Base-by-base conservation (phyloP, 1,140 invertebrate genomes). In the Rhopalosiphum maidis region DNA sequence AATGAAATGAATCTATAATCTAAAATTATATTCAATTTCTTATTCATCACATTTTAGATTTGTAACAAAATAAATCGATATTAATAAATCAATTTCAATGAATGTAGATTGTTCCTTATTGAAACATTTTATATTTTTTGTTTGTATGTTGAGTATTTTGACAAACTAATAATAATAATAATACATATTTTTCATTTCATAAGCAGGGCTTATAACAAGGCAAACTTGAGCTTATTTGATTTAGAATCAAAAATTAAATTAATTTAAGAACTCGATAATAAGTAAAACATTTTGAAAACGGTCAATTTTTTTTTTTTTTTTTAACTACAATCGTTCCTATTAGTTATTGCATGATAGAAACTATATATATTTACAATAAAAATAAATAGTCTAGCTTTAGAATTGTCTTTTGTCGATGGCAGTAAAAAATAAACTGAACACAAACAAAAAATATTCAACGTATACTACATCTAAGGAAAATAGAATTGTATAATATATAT, bases 261-360 rank as follows among this genome's bases (percentile, higher is more conserved):
- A 86, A 86, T 46, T 43, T 46, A 46, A 46, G 5, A 5, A 46
- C 43, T 86, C 25, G 11, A 46, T 86, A 46, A 86, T 46, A 85
- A 41, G 83, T 85, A 43, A 43, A 86, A 46, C 23, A 9, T 86
- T 15, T 46, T 46, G 41, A 46, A 86, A 86, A 86, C 2, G 6
- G 11, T 30, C 9, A 46, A 46, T 30, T 43, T 30, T 23, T 82
- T 2, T 82, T 35, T 51, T 82, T 35, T 18, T 87, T 48, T 88
- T 88, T 2, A 35, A 88, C 86, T 22, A 88, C n/a, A 22, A 88
- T 3, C 18, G 46, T 30, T 87, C 30, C 11, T 35, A 88, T 51
- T 88, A 88, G n/a, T n/a, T 88, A 86, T 86, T 86, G 7, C 7
- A 51, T 35, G 25, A 23, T 88, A 87, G 46, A 87, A 87, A 87